Evolutionary conservation across 2,888 invertebrate genomes (phyloP).

Genomic region (Spilarctia lutea): DNA sequence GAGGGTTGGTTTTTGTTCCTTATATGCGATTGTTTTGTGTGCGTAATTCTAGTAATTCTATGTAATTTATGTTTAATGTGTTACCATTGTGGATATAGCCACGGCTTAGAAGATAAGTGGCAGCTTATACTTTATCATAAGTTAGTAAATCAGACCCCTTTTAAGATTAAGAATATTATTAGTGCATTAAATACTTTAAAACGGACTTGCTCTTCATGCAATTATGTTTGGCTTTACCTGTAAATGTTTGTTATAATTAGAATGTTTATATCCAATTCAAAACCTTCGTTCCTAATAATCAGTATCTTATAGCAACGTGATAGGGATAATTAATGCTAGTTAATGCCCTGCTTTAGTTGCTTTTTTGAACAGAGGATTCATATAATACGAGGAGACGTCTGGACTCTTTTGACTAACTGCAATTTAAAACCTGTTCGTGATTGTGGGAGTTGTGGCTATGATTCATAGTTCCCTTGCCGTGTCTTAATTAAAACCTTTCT

Average conservation of each 20-base stretch:
- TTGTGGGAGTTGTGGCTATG: too few species aligned
- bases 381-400: too few species aligned
- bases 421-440: background rate
- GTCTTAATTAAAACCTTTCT: background rate
- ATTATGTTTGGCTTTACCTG: background rate
- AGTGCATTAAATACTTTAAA: background rate
- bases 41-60: conserved; percentile 27
- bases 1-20: conserved; percentile 52
- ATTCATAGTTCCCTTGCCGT: background rate
- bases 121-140: background rate
- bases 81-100: background rate
- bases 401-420: too few species aligned
- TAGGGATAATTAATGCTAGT: too few species aligned
- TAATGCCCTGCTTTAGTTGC: too few species aligned
- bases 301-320: background rate
- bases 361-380: too few species aligned
- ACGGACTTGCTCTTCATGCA: background rate
- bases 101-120: conserved; percentile 3
- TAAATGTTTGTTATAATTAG: background rate
- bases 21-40: conserved; percentile 21
- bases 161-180: background rate
- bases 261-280: too few species aligned
- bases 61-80: conserved; percentile 18
- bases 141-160: background rate
- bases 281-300: background rate